A percentile compares a stretch with the other conserved stretches of the same genome.
Evolutionary conservation across 2,888 invertebrate genomes (phyloP).

Genomic region (Stenolophus ochropezus): DNA sequence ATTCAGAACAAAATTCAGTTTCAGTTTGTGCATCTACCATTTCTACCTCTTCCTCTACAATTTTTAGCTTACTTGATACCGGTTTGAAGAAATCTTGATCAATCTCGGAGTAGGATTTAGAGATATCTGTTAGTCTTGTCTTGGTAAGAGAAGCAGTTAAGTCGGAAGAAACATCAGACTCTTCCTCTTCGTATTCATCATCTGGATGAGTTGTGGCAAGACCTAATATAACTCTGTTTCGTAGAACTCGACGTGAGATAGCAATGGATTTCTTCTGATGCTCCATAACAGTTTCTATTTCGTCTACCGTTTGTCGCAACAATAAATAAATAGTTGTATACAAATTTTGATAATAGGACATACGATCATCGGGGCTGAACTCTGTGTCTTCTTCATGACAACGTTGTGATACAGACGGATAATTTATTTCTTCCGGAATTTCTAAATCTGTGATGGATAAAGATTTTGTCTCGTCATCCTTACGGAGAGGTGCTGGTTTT

Average conservation of each 20-base stretch:
- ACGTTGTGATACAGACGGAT: too few relatives aligned
- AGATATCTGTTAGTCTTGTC: not conserved
- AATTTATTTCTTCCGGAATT: too few relatives aligned
- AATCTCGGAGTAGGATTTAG: not conserved
- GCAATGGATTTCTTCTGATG: not conserved
- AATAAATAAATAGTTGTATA: constrained; percentile 29
- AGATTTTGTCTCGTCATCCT: constrained; percentile 17
- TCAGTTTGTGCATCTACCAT: constrained; percentile 34
- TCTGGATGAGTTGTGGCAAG: constrained; percentile 2
- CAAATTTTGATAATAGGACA: too few relatives aligned
- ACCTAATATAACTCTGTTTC: constrained; percentile 42
- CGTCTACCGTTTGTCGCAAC: constrained; percentile 19
- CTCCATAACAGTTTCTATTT: constrained; percentile 28
- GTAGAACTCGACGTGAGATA: constrained; percentile 27
- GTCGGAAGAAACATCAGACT: not conserved
- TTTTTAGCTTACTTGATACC: not conserved
- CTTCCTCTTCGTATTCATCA: not conserved
- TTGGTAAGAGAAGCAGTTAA: not conserved
- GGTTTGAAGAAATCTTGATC: not conserved
- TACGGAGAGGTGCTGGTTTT: not conserved
- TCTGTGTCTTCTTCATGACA: too few relatives aligned
- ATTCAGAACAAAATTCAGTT: constrained; percentile 11
- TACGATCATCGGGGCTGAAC: too few relatives aligned
- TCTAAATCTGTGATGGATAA: constrained; percentile 56
- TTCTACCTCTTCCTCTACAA: constrained; percentile 7